Evolutionary conservation across 2,888 invertebrate species (phyloP).

Genomic region (Polietes domitor): DNA sequence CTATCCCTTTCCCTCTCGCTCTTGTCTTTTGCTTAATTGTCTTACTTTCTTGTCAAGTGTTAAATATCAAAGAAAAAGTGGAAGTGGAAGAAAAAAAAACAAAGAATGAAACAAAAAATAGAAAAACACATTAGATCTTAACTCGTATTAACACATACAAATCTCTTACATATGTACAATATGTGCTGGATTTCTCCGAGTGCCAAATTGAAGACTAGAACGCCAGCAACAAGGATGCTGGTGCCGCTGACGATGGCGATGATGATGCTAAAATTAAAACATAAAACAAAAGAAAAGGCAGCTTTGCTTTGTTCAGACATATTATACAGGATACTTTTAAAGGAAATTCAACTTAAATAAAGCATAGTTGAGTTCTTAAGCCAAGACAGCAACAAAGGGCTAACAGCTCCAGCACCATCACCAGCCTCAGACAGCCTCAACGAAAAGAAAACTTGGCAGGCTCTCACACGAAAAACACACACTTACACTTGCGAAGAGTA

Average conservation of each 20-base stretch:
- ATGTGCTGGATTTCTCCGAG: background rate
- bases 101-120: background rate
- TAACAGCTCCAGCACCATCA: background rate
- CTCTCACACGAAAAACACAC: conserved; percentile 9
- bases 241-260: background rate
- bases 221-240: background rate
- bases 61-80: conserved; percentile 37
- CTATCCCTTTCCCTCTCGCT: background rate
- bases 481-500: conserved; percentile 15
- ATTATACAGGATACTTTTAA: conserved; percentile 42
- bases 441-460: conserved; percentile 48
- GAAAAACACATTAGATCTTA: conserved; percentile 24
- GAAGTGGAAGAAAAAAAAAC: background rate
- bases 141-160: conserved; percentile 54
- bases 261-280: conserved; percentile 8
- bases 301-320: conserved; percentile 39
- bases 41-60: conserved; percentile 41
- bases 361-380: conserved; percentile 26
- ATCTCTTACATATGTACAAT: conserved; percentile 28
- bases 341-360: conserved; percentile 47
- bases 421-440: background rate
- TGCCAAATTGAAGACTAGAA: conserved; percentile 25
- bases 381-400: conserved; percentile 8
- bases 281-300: background rate
- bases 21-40: conserved; percentile 29